Base-by-base conservation (phyloP, 2,888 invertebrate species). In the Gryllus longicercus region DNA sequence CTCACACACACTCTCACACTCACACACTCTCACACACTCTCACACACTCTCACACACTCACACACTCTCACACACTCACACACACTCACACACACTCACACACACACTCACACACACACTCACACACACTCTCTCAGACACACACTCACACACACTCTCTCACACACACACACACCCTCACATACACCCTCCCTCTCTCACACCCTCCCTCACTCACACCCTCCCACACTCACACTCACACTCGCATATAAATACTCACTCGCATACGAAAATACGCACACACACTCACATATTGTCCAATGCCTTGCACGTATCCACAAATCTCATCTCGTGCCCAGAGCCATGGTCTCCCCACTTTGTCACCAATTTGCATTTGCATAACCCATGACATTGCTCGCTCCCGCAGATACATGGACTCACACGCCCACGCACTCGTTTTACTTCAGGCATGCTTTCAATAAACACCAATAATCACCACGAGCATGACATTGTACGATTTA, bases 41-140 rank as follows among this genome's bases (percentile, higher is more conserved):
- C 74, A 75, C 78, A 78, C 78, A 78, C n/a, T 2, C 78, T 8
- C 79, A 74, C 74, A 25, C 74, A 49, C 74, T 5, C 79, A 75
- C 63, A 25, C 63, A 18, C 74, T 50, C 74, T 18, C 75, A 76
- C 23, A 23, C 25, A 76, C 23, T 11, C 25, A 23, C 11, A 1
- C 21, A 21, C 21, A 1, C 21, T 25, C 2, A 25, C 3, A 2
- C 25, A 25, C 25, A 25, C 3, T 25, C 25, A 25, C 3, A 2
- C 25, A 25, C 25, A 2, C 25, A 25, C 3, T 25, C 25, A 2
- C 25, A 25, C 25, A 2, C 25, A 25, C 25, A 0, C 25, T 2
- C 25, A 2, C 25, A 25, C 25, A 50, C 21, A 11, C 51, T 5
- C 63, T 23, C 74, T 25, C 79, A 79, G 21, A 78, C n/a, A 25